Evolutionary conservation across 2,113 vertebrate species (phyloP), one percentile per base, ranked within the genome.

Genomic region (Fregetta grallaria): DNA sequence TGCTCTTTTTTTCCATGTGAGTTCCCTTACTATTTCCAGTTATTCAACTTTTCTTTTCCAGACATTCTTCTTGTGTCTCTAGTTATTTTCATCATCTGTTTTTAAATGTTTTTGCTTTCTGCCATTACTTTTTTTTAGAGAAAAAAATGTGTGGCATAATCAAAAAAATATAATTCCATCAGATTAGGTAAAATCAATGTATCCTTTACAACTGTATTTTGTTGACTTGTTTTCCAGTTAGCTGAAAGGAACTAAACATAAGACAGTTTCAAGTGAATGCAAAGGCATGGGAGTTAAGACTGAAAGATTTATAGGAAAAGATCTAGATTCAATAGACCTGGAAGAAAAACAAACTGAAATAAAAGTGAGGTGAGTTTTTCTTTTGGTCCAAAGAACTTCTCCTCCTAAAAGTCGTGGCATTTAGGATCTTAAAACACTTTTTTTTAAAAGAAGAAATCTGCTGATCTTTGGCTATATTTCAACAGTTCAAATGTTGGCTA

Each of bases 121-220:
- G 5, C 0, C 0, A 16, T 52, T 34, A 58, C 1, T 29, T 52
- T 49, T 50, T n/a, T 42, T 62, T 59, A 5, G 16, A 53, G 19
- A 30, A 87, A 77, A 77, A 63, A 44, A 22, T 5, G 2, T 20
- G 6, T 26, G 25, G 3, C 34, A 9, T 38, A 58, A 67, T 19
- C 10, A 77, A 81, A 81, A 81, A 66, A 16, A 36, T 3, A 7
- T 9, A 1, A 74, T 44, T 73, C 17, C 8, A 40, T 29, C 13
- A 49, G 9, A 68, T 55, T 40, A 70, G 2, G 11, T 61, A 67
- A 77, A 81, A 61, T 40, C 8, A 45, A 1, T 29, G 3, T 42
- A 38, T 38, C 45, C 3, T 53, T 74, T 67, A 38, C 6, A 15
- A 17, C 2, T 45, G 2, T 61, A 3, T 42, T 76, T 50, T 73